Evolutionary conservation across 2,888 invertebrate genomes (phyloP), one percentile per base, ranked within the genome.

Genomic region (Mycalesis mineus): DNA sequence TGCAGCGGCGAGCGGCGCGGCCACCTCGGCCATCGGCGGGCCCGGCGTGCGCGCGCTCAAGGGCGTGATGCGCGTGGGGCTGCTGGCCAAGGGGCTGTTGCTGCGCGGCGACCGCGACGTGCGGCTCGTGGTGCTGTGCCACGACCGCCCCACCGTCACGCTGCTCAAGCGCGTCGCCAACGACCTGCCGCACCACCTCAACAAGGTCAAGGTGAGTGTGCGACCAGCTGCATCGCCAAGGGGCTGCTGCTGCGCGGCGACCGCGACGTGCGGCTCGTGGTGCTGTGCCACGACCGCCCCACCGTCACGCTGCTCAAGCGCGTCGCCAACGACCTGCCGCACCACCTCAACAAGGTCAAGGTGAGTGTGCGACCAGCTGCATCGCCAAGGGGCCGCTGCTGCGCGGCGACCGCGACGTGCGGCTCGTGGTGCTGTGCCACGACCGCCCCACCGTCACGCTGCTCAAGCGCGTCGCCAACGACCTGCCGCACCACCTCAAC

Each of bases 21-120:
- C 56, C 45, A 62, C 5, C 7, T 2, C 54, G 91, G 88, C 58
- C 44, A 65, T 53, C 55, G 82, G 58, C 77, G 91, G 53, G 87
- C 49, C 49, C 37, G 90, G 67, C 47, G 68, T 57, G 67, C 93
- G 98, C 61, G 93, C 96, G 67, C 91, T 99, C 45, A 97, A 98
- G 82, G 98, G 98, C 60, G 98, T 98, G 29, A 98, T 98, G 97
- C 94, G 98, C 64, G 98, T 98, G 45, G 98, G 98, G 54, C 94
- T 96, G 75, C 80, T 88, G 62, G 88, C 88, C 74, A 86, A 88
- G 81, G 96, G 97, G 40, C 92, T 99, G 61, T 91, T 99, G 72
- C 91, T 99, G 22, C 94, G 95, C 65, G 97, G 97, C 6, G 98
- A 99, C 87, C 93, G 93, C 63, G 93, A 93, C 74, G 97, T 99